A percentile compares a stretch with the other conserved stretches of the same genome.
These are phyloP conservation scores for Dunckerocampus dactyliophorus DNA, from an alignment of 2,113 vertebrate genomes.

Conservation along the genomic window DNA sequence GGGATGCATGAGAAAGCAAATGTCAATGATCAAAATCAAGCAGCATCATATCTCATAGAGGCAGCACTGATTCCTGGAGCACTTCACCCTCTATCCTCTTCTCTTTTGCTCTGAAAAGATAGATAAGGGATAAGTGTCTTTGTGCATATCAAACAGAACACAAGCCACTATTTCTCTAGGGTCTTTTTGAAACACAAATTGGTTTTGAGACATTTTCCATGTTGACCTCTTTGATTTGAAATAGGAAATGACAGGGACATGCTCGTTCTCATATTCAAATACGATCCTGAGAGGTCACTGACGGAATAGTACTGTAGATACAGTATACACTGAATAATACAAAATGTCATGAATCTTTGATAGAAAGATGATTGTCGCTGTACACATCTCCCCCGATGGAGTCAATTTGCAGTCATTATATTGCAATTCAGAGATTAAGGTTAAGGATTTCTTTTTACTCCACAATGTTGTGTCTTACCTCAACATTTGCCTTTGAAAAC, in stretches of 20 bases:
- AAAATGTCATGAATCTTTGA: slow-evolving; percentile 63
- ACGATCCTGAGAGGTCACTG: slow-evolving; percentile 63
- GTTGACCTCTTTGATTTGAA: slow-evolving; percentile 72
- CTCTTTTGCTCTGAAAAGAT: slow-evolving; percentile 55
- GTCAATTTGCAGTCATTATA: not conserved
- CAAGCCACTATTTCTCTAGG: slow-evolving; percentile 64
- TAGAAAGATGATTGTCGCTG: slow-evolving; percentile 51
- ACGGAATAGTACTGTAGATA: slow-evolving; percentile 54
- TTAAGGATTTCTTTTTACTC: not conserved
- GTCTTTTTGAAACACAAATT: slow-evolving; percentile 73
- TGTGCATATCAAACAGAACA: slow-evolving; percentile 70
- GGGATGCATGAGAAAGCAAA: slow-evolving; percentile 74
- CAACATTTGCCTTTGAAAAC: too few relatives aligned
- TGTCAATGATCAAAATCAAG: slow-evolving; percentile 77
- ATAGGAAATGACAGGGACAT: slow-evolving; percentile 66
- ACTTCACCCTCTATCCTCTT: slow-evolving; percentile 60
- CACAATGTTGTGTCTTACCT: not conserved
- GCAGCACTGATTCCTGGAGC: slow-evolving; percentile 67
- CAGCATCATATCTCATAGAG: slow-evolving; percentile 71
- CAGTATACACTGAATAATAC: slow-evolving; percentile 41
- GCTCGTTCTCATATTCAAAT: slow-evolving; percentile 49
- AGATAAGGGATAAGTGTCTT: slow-evolving; percentile 74
- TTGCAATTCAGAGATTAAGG: not conserved
- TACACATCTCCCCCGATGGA: slow-evolving; percentile 45
- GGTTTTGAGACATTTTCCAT: slow-evolving; percentile 69